Base-by-base conservation (phyloP, 2,888 invertebrate species). In the Glyphotaelius pellucidus region DNA sequence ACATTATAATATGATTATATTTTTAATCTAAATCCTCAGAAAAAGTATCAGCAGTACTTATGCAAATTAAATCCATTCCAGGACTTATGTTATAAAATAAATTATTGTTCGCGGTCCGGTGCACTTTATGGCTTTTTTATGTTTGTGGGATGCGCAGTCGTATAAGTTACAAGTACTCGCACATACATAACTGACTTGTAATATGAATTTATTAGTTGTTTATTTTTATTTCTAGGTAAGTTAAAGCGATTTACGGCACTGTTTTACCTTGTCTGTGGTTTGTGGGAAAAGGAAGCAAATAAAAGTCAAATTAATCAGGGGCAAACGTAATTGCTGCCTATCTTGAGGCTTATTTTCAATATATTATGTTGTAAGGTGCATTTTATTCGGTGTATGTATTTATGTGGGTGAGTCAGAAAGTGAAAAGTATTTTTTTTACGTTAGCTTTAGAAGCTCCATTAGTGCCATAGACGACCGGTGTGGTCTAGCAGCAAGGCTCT, bases 21-120 rank as follows among this genome's bases (percentile, higher is more conserved):
- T 67, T 67, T 67, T 67, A 67, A 67, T 67, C 25, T n/a, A 67
- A 67, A 67, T 67, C 67, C 67, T n/a, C 25, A n/a, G 67, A 67
- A 25, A 67, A 67, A 67, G 25, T 67, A 67, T 67, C 67, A 67
- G 67, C 67, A 67, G 25, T 67, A 67, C 67, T 67, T 25, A 67
- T 67, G 67, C 67, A 67, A 67, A 67, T 67, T 67, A 67, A 67
- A 67, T 67, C 67, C 67, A 67, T n/a, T 67, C 67, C 67, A 67
- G 67, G 67, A 67, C 67, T 67, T 67, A 9, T 25, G 67, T n/a
- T 67, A 67, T 67, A 67, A 67, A 67, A 67, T 7, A 25, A 67
- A 25, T 67, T 67, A 25, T n/a, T 25, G 67, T 25, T 67, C 25
- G 25, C 25, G 67, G 67, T 67, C 25, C n/a, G 67, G 2, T 67